A percentile compares a stretch with the other conserved stretches of the same genome.
Evolutionary conservation across 2,888 invertebrate species (phyloP).

Genomic region (Crepidodera aurea): DNA sequence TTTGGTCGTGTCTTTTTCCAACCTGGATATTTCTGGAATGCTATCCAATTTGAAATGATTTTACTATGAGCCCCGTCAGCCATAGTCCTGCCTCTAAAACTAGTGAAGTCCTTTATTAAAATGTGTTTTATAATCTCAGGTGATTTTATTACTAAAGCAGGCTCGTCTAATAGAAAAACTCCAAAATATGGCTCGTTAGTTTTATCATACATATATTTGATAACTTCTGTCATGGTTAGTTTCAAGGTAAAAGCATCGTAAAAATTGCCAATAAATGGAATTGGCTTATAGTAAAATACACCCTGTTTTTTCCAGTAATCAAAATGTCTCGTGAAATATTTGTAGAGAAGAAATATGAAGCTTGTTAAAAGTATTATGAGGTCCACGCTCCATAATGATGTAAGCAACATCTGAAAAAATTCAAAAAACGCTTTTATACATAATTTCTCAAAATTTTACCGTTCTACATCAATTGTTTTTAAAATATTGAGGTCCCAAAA

Average conservation of each 20-base stretch:
- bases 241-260: constrained; percentile 32
- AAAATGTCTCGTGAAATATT: constrained; percentile 44
- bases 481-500: too few species aligned
- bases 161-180: constrained; percentile 62
- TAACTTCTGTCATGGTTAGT: constrained; percentile 32
- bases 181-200: constrained; percentile 58
- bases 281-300: constrained; percentile 43
- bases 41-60: constrained; percentile 58
- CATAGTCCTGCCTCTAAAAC: constrained; percentile 60
- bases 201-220: constrained; percentile 29
- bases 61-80: constrained; percentile 52
- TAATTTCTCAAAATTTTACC: too few species aligned
- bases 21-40: constrained; percentile 61
- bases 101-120: constrained; percentile 62
- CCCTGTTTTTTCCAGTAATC: constrained; percentile 48
- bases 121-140: constrained; percentile 62
- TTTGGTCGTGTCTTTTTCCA: constrained; percentile 66
- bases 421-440: too few species aligned
- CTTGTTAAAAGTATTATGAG: background rate
- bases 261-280: constrained; percentile 48
- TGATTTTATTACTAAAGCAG: constrained; percentile 61
- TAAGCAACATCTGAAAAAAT: constrained; percentile 32
- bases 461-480: too few species aligned
- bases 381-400: constrained; percentile 25
- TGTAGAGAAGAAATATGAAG: constrained; percentile 33